Conservation (phyloP, 2,888 invertebrate genomes). For the Drosophila affinis region DNA sequence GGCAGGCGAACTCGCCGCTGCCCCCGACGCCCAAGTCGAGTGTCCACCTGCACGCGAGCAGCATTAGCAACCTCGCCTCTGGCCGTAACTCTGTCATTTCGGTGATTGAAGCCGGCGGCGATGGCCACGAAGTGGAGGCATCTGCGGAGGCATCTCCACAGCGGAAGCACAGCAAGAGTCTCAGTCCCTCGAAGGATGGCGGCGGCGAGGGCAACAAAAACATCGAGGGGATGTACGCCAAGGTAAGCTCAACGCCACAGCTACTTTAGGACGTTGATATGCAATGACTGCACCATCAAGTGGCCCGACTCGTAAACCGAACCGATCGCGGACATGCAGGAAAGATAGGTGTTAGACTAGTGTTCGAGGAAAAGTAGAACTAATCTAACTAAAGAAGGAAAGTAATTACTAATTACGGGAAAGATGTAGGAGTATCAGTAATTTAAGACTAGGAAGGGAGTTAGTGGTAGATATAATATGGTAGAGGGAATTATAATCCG, state of each 20-base stretch:
- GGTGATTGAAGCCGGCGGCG: conserved; percentile 80
- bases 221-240: conserved; percentile 95
- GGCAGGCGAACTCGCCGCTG: conserved; percentile 94
- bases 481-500: too few relatives aligned
- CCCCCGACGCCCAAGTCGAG: conserved; percentile 89
- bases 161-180: conserved; percentile 82
- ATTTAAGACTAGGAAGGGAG: too few relatives aligned
- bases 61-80: conserved; percentile 82
- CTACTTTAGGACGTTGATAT: too few relatives aligned
- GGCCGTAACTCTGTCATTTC: conserved; percentile 83
- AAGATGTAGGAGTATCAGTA: too few relatives aligned
- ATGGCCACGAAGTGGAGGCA: conserved; percentile 68
- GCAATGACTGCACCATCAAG: too few relatives aligned
- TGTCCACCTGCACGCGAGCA: conserved; percentile 71
- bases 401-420: too few relatives aligned
- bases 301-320: too few relatives aligned
- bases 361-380: too few relatives aligned
- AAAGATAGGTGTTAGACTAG: too few relatives aligned
- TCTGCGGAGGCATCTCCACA: conserved; percentile 72
- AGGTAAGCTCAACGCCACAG: conserved; percentile 86
- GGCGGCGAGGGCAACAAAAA: conserved; percentile 90
- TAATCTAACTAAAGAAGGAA: too few relatives aligned
- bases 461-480: too few relatives aligned
- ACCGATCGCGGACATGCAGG: too few relatives aligned
- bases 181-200: conserved; percentile 88